Evolutionary conservation across 2,888 invertebrate genomes (phyloP), one percentile per base, ranked within the genome.

Genomic region (Phoenoteleia sp.): DNA sequence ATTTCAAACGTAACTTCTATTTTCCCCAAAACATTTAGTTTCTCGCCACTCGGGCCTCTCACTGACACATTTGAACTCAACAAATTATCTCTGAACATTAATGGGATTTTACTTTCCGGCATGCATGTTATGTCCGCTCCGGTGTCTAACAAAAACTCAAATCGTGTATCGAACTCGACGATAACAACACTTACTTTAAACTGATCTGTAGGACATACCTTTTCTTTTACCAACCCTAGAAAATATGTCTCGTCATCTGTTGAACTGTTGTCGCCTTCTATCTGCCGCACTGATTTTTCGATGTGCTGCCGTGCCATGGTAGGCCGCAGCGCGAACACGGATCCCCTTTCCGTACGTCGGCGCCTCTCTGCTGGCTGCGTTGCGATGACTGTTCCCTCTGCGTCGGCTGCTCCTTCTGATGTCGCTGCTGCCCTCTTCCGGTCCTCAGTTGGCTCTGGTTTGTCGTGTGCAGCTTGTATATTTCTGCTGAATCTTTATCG

Each of bases 91-190:
- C 17, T 47, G 3, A 58, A 56, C 4, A 9, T 47, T n/a, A 13
- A 19, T 11, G 77, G 79, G 27, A 84, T 33, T 23, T 45, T 52
- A 15, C 29, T 36, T 21, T 19, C 13, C 3, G 60, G 66, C 2
- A 86, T 69, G 27, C 84, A 86, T 1, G 82, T 79, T 21, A 67
- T 52, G 19, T 86, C 81, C 2, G 83, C 81, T 15, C 83, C 79
- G 3, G 79, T 83, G 33, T 83, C 79, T 6, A 81, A 66, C 2
- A 80, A 33, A 56, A 86, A 83, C 17, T 77, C 23, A n/a, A 17
- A 27, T 47, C 25, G 11, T 6, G 27, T 13, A 0, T 27, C 15
- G 0, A 29, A 19, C 5, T 64, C 17, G 7, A 45, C 9, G 29
- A 64, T 29, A 5, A 7, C 39, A 4, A 64, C 27, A n/a, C 17